Evolutionary conservation across 1,140 invertebrate genomes (phyloP).

Genomic region (Coenobita brevimanus): DNA sequence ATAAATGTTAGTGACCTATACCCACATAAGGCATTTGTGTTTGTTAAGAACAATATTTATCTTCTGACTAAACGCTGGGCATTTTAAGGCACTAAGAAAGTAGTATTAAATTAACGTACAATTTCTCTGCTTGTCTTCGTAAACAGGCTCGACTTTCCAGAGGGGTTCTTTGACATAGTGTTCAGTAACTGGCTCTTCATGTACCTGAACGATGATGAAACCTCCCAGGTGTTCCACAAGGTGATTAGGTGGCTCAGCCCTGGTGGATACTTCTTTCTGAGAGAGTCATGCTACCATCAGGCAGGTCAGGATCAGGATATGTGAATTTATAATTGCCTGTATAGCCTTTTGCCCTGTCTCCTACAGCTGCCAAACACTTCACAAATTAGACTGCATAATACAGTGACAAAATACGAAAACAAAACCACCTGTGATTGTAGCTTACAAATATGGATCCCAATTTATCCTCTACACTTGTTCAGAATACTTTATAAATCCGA

Average conservation of each 20-base stretch:
- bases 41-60: too few species aligned
- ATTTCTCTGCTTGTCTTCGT: slow-evolving; percentile 20
- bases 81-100: too few species aligned
- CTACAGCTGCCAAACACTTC: not conserved
- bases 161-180: slow-evolving; percentile 74
- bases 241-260: slow-evolving; percentile 76
- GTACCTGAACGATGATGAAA: slow-evolving; percentile 78
- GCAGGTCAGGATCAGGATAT: slow-evolving; percentile 74
- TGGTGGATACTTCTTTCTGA: slow-evolving; percentile 76
- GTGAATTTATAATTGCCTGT: not conserved
- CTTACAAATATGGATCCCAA: too few species aligned
- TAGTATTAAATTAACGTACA: too few species aligned
- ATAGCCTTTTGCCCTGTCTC: not conserved
- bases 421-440: too few species aligned
- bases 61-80: too few species aligned
- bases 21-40: too few species aligned
- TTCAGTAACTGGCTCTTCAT: slow-evolving; percentile 81
- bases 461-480: too few species aligned
- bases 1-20: too few species aligned
- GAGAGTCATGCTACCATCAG: slow-evolving; percentile 76
- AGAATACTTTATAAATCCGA: too few species aligned
- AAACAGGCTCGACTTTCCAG: slow-evolving; percentile 46
- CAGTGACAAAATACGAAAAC: too few species aligned
- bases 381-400: too few species aligned
- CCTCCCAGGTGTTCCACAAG: slow-evolving; percentile 74